These are phyloP conservation scores for Oeneis ivallda DNA, from an alignment of 2,888 invertebrate species.

Conservation along the genomic window DNA sequence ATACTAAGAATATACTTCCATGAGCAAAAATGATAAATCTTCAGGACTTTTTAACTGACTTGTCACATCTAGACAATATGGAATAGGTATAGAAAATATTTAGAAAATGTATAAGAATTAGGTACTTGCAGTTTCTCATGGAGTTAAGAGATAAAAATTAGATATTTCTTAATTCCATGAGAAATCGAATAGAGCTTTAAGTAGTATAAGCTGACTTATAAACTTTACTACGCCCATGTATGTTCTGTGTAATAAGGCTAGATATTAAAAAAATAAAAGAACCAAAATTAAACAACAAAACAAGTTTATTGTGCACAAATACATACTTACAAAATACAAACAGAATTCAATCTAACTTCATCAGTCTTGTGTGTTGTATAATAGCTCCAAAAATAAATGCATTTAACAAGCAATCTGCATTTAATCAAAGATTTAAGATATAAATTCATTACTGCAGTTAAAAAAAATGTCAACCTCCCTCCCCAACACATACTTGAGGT, in stretches of 20 bases:
- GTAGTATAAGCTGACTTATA: too few species aligned
- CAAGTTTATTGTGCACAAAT: slow-evolving; percentile 78
- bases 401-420: slow-evolving; percentile 62
- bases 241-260: slow-evolving; percentile 27
- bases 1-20: too few species aligned
- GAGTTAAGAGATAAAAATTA: too few species aligned
- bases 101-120: too few species aligned
- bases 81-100: too few species aligned
- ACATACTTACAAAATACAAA: slow-evolving; percentile 75
- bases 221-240: neutral
- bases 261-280: slow-evolving; percentile 51
- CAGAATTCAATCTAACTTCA: slow-evolving; percentile 65
- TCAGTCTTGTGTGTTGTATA: slow-evolving; percentile 81
- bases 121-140: too few species aligned
- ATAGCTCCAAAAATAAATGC: slow-evolving; percentile 75
- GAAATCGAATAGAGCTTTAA: too few species aligned
- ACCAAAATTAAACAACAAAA: slow-evolving; percentile 72
- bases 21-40: too few species aligned
- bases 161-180: too few species aligned
- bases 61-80: too few species aligned
- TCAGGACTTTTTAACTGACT: too few species aligned
- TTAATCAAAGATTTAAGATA: slow-evolving; percentile 43
- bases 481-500: slow-evolving; percentile 30
- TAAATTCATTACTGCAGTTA: slow-evolving; percentile 32
- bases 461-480: slow-evolving; percentile 15